A percentile compares a stretch with the other conserved stretches of the same genome.
These are phyloP conservation scores for Rhamnusium bicolor DNA, from an alignment of 2,888 invertebrate species.

Conservation along the genomic window DNA sequence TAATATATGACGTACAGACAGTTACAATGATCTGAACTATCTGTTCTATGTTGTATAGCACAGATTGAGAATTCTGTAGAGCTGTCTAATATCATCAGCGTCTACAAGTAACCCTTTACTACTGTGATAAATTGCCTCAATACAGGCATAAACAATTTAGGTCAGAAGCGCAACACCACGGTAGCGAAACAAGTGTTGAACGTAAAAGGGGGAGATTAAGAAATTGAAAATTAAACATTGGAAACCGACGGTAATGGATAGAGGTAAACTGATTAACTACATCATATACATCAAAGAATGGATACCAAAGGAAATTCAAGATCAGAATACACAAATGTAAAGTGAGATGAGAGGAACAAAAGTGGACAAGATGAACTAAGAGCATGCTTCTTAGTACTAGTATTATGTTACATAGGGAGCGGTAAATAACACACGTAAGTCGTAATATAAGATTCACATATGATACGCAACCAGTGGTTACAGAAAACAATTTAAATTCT, in stretches of 20 bases:
- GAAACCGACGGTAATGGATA: not conserved
- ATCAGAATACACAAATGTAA: not conserved
- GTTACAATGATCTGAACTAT: not conserved
- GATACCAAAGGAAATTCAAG: not conserved
- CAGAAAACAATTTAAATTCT: too few species aligned
- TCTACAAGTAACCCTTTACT: not conserved
- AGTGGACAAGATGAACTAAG: too few species aligned
- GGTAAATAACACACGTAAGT: too few species aligned
- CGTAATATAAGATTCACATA: too few species aligned
- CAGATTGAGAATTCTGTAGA: not conserved
- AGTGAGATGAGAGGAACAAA: not conserved
- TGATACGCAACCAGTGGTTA: too few species aligned
- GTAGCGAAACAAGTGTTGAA: not conserved
- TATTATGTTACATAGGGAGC: too few species aligned
- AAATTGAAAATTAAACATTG: not conserved
- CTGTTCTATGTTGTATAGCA: not conserved
- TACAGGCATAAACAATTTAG: not conserved
- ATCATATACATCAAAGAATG: not conserved
- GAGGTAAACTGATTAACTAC: not conserved
- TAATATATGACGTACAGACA: not conserved
- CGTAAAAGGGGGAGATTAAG: not conserved
- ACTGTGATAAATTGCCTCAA: not conserved
- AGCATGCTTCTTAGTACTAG: too few species aligned
- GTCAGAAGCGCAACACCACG: not conserved
- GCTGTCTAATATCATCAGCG: not conserved